Evolutionary conservation across 2,113 vertebrate genomes (phyloP), one percentile per base, ranked within the genome.

Genomic region (Heteronetta atricapilla): DNA sequence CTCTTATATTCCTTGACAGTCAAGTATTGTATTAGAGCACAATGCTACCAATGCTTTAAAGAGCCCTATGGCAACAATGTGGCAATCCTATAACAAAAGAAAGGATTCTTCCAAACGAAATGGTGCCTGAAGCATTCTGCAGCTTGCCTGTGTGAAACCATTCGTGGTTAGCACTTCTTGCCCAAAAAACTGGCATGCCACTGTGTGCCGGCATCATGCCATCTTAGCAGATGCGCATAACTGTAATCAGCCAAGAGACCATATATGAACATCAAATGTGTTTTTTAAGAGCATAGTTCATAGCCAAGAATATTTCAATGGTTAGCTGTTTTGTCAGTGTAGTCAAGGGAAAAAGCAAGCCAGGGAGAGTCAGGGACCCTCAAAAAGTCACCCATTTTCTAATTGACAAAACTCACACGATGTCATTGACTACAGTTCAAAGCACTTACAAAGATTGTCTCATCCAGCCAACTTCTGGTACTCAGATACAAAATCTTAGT

Each of bases 201-300:
- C 70, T 46, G 60, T 77, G 44, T 28, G 38, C 55, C 26, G 53
- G 92, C 95, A 90, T 50, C 10, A 3, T 38, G 93, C 94, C 95
- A 95, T 90, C 55, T 77, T 33, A 92, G 93, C 96, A 97, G 94
- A 97, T 96, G 92, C 92, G 73, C 81, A 50, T 80, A n/a, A 55
- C 75, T 11, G 17, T 5, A 77, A 73, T 28, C 88, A 94, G 84
- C 93, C 94, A 96, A 91, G 58, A 95, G 93, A 94, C 50, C 72
- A 93, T 92, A 94, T 82, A 91, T 86, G 96, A 96, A 93, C 92
- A 97, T 91, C 93, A 94, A 94, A 84, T 26, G 20, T 92, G 60
- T 91, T 91, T 94, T 89, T 72, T 86, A 92, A 84, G 86, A 86
- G 84, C 92, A 84, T 7, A 96, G 81, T 85, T 96, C 96, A 95